Percentiles rank a stretch among this genome's conserved stretches.
These are phyloP conservation scores for Pantelozetes paolii DNA, from an alignment of 2,888 invertebrate species.

Conservation along the genomic window DNA sequence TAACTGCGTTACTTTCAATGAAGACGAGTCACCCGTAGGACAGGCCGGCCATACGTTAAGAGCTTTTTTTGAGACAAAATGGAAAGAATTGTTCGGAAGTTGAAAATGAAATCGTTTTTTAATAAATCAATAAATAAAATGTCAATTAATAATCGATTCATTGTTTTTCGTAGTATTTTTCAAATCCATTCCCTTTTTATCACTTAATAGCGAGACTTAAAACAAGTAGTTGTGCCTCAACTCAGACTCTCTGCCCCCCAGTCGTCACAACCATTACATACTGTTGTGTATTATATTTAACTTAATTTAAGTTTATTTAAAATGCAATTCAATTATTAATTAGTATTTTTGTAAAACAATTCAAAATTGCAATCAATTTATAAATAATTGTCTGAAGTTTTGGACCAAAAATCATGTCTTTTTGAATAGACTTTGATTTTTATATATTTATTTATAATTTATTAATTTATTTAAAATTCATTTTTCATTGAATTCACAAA, in stretches of 20 bases:
- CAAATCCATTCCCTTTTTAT: not conserved
- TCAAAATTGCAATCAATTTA: conserved; percentile 25
- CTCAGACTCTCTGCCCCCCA: not conserved
- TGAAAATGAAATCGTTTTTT: conserved; percentile 40
- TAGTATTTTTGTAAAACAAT: conserved; percentile 27
- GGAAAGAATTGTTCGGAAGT: conserved; percentile 61
- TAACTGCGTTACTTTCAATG: conserved; percentile 97
- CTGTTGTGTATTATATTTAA: not conserved
- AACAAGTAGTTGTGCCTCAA: conserved; percentile 13
- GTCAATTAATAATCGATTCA: not conserved
- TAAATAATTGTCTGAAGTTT: conserved; percentile 7
- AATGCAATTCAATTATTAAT: conserved; percentile 6
- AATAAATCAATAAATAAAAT: not conserved
- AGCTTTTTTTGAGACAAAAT: conserved; percentile 83
- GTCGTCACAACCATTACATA: not conserved
- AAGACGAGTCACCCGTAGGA: conserved; percentile 95
- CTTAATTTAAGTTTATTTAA: conserved; percentile 2
- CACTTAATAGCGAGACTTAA: not conserved
- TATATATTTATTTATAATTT: conserved; percentile 27
- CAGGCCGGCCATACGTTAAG: conserved; percentile 91
- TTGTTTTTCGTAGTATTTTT: conserved; percentile 2
- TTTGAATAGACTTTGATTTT: not conserved
- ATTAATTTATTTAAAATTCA: not conserved
- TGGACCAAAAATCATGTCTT: conserved; percentile 32
- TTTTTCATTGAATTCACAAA: conserved; percentile 2